A percentile compares a stretch with the other conserved stretches of the same genome.
phyloP scores from a whole-genome alignment of 2,797 vertebrate species.

The Allobates femoralis region DNA sequence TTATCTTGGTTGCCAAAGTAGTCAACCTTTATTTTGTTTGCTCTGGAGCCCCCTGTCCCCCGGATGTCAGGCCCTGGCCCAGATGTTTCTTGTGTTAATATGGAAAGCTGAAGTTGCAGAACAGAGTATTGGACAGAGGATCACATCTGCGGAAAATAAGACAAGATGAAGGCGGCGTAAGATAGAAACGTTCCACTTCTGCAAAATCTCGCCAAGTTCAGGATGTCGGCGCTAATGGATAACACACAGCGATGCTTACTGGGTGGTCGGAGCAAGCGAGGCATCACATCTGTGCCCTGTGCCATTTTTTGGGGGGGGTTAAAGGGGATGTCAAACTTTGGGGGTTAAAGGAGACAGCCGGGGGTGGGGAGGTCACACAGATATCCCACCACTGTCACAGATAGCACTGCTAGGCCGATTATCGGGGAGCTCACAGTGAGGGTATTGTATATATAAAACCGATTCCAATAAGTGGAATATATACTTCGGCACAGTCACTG shows the following conservation, averaged over 20 bases:
- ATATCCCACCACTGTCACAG: no score
- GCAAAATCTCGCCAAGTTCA: not conserved
- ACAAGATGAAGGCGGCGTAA: not conserved
- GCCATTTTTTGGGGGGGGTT: no score
- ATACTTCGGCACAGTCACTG: no score
- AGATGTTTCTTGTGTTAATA: not conserved
- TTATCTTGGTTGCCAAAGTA: not conserved
- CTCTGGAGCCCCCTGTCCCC: not conserved
- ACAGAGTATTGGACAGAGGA: not conserved
- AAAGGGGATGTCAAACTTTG: no score
- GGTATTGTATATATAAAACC: no score
- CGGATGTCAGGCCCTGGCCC: not conserved
- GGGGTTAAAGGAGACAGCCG: no score
- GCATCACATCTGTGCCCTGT: no score
- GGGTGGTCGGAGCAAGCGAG: not conserved
- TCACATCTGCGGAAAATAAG: not conserved
- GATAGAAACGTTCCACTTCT: not conserved
- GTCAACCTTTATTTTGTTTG: not conserved
- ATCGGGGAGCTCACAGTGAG: no score
- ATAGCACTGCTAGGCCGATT: no score
- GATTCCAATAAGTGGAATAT: no score
- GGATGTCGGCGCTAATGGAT: not conserved
- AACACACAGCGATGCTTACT: not conserved
- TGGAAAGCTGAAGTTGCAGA: not conserved
- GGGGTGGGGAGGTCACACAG: no score